These are phyloP conservation scores for Pterostichus madidus DNA, from an alignment of 2,888 invertebrate genomes.

Conservation along the genomic window DNA sequence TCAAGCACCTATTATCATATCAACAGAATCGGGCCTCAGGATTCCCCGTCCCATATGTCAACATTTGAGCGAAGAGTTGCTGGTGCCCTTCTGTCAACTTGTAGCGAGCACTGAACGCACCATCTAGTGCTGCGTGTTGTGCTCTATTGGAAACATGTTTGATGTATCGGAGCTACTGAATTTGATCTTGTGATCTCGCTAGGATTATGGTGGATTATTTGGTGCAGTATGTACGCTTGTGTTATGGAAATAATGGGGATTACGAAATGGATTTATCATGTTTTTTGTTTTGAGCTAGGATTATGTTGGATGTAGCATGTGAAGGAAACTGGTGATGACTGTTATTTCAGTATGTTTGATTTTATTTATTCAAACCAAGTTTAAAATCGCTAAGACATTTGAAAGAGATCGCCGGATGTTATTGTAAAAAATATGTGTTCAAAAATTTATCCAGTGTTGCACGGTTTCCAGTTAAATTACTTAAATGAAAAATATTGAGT, in stretches of 20 bases:
- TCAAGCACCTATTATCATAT: constrained; percentile 75
- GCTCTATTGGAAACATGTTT: constrained; percentile 44
- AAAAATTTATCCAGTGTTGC: too few species aligned
- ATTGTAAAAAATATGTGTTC: too few species aligned
- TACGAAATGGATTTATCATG: neutral
- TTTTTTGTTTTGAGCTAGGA: neutral
- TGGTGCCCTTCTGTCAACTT: constrained; percentile 1
- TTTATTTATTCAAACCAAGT: too few species aligned
- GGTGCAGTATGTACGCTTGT: neutral
- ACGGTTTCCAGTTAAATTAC: too few species aligned
- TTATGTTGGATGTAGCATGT: neutral
- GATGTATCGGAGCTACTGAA: neutral
- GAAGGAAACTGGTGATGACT: too few species aligned
- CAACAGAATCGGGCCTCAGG: constrained; percentile 70
- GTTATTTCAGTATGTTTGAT: too few species aligned
- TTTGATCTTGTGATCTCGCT: constrained; percentile 31
- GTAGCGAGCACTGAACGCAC: neutral
- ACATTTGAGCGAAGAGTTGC: constrained; percentile 68
- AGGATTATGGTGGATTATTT: constrained; percentile 40
- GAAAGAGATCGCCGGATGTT: too few species aligned
- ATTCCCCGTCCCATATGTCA: constrained; percentile 75
- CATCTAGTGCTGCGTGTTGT: neutral
- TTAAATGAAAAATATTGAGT: too few species aligned
- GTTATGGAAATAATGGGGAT: constrained; percentile 21
- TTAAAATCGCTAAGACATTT: too few species aligned